These are phyloP conservation scores for Chloroceryle inda DNA, from an alignment of 2,797 vertebrate genomes.

Conservation along the genomic window DNA sequence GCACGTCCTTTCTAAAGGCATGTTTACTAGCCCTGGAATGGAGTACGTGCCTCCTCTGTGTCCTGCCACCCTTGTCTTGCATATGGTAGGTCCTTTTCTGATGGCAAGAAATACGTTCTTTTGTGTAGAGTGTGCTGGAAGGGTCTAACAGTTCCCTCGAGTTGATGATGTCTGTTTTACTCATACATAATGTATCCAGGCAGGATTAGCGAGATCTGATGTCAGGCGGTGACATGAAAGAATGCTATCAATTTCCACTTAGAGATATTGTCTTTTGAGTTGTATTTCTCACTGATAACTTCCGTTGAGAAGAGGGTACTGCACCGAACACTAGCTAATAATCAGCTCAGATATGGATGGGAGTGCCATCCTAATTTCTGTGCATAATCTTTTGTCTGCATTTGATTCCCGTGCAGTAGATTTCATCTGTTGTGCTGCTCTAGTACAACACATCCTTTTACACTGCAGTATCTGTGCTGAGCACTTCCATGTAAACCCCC, in stretches of 20 bases:
- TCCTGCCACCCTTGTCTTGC: background rate
- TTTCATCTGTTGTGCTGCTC: background rate
- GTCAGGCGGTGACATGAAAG: background rate
- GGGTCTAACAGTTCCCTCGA: background rate
- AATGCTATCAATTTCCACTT: background rate
- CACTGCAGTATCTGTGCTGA: background rate
- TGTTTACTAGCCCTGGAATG: background rate
- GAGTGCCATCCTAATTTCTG: background rate
- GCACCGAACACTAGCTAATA: background rate
- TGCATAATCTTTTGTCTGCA: background rate
- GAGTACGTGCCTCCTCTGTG: background rate
- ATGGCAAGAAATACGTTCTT: background rate
- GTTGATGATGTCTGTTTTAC: background rate
- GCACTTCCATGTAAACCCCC: background rate
- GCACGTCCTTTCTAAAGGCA: rapidly evolving
- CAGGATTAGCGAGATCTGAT: background rate
- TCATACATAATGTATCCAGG: background rate
- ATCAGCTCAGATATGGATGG: background rate
- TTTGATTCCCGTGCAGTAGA: background rate
- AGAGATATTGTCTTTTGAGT: background rate
- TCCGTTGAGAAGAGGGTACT: background rate
- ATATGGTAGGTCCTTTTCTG: background rate
- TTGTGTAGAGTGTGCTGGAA: background rate
- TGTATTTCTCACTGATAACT: background rate
- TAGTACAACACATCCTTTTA: background rate